Conservation (phyloP, 2,888 invertebrate species). For the Troglohyphantes excavatus region DNA sequence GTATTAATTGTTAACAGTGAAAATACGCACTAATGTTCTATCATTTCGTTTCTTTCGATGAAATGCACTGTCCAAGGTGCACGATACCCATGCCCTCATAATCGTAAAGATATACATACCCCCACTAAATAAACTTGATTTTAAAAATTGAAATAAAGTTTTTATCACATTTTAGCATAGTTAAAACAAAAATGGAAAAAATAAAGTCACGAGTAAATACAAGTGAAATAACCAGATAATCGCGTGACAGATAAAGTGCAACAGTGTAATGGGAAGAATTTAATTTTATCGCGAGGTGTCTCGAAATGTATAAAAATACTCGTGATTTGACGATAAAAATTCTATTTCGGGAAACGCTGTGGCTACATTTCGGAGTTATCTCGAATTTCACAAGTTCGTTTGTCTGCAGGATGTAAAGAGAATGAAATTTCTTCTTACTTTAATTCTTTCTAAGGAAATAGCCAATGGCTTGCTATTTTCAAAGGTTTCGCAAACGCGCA, state of each 20-base stretch:
- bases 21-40: too few species aligned
- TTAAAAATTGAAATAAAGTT: neutral
- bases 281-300: constrained; percentile 28
- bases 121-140: too few species aligned
- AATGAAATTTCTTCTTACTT: neutral
- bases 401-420: neutral
- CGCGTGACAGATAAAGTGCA: constrained; percentile 25
- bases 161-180: neutral
- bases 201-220: neutral
- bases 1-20: too few species aligned
- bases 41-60: too few species aligned
- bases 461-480: neutral
- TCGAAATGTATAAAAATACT: constrained; percentile 18
- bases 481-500: too few species aligned
- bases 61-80: too few species aligned
- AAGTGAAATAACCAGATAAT: neutral
- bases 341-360: constrained; percentile 52
- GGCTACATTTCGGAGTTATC: constrained; percentile 42
- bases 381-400: neutral
- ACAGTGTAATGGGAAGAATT: neutral
- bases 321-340: neutral
- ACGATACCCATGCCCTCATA: too few species aligned
- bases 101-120: too few species aligned
- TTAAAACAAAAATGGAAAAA: constrained; percentile 1
- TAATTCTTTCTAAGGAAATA: neutral